phyloP scores from a whole-genome alignment of 2,797 vertebrate species.

The Hippoglossus hippoglossus region DNA sequence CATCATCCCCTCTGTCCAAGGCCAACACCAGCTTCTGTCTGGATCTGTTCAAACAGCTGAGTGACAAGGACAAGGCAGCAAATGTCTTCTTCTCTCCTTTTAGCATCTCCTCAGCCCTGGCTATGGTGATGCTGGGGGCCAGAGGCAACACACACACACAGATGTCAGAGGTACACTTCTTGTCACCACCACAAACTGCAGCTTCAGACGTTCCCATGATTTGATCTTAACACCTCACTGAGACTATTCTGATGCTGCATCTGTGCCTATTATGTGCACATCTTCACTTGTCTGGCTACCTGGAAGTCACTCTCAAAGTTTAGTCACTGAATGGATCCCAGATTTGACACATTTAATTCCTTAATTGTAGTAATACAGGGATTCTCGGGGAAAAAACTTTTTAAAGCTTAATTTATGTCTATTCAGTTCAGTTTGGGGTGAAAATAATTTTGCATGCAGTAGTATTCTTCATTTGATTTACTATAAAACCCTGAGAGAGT shows the following conservation, averaged over 20 bases:
- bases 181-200: neutral
- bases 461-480: no score
- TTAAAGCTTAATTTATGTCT: no score
- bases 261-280: conserved; percentile 14
- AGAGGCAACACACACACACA: conserved; percentile 84
- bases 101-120: conserved; percentile 89
- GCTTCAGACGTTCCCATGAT: neutral
- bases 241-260: neutral
- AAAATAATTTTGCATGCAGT: no score
- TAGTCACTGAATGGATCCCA: neutral
- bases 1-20: conserved; percentile 53
- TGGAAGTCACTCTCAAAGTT: neutral
- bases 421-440: no score
- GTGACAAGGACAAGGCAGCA: conserved; percentile 41
- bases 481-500: no score
- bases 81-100: conserved; percentile 88
- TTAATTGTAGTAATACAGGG: neutral
- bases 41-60: conserved; percentile 81
- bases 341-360: neutral
- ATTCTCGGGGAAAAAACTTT: no score
- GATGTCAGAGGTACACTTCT: conserved; percentile 84
- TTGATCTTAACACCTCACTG: neutral
- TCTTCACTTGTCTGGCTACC: neutral
- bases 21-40: conserved; percentile 83
- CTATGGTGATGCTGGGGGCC: conserved; percentile 89